Evolutionary conservation across 92 coral and sea anemone species (phyloP).

Genomic region (Phenganax subtilis): DNA sequence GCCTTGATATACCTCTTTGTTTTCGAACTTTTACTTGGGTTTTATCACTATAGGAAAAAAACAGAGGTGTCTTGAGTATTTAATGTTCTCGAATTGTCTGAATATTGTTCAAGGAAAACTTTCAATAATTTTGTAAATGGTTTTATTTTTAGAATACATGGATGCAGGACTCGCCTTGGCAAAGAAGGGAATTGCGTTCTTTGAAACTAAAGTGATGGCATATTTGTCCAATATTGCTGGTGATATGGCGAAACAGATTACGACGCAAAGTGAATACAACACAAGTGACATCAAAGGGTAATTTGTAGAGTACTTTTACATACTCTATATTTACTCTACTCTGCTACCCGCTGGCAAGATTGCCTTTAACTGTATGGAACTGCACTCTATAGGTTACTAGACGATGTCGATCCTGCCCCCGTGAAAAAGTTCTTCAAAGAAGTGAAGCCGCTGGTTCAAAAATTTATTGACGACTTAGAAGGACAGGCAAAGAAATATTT

Average conservation of each 20-base stretch:
- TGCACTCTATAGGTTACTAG: conserved; percentile 43
- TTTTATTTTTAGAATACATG: conserved; percentile 47
- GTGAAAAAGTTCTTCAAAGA: conserved; percentile 79
- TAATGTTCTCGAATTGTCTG: neutral
- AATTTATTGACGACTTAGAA: conserved; percentile 64
- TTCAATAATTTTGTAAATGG: neutral
- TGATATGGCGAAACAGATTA: conserved; percentile 72
- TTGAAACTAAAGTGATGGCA: conserved; percentile 56
- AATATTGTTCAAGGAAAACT: neutral
- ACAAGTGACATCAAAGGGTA: conserved; percentile 69
- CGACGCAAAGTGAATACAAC: conserved; percentile 71
- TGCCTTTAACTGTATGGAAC: no score
- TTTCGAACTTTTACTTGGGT: no score
- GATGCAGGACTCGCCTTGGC: conserved; percentile 61
- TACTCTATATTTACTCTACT: no score
- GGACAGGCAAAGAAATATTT: conserved; percentile 60
- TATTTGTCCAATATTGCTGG: conserved; percentile 56
- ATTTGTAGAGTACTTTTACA: no score
- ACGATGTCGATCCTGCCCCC: conserved; percentile 73
- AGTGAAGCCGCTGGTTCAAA: conserved; percentile 74
- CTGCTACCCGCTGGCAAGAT: no score
- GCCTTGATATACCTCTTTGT: no score
- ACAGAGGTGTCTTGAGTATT: neutral
- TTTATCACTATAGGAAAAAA: no score
- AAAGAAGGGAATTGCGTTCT: conserved; percentile 59